Conservation (phyloP, 2,113 vertebrate species). For the Periophthalmus modestus region DNA sequence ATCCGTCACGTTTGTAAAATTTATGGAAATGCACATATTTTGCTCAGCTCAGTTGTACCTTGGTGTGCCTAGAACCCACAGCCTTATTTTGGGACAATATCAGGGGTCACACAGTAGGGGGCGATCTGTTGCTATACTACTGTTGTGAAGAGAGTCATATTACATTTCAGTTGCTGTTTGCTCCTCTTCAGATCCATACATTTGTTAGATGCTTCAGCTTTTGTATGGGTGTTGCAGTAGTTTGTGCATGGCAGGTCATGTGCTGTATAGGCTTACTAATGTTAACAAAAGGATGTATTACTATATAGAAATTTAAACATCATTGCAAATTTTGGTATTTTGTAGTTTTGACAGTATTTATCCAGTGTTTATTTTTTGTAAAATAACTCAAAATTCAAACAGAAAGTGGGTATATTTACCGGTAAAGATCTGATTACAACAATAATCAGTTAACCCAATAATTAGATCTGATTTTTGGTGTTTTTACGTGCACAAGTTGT, state of each 20-base stretch:
- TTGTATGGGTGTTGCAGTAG: conserved; percentile 15
- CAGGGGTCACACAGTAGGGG: conserved; percentile 65
- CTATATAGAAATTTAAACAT: neutral
- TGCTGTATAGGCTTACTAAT: neutral
- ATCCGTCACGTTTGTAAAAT: conserved; percentile 37
- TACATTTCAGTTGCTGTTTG: conserved; percentile 30
- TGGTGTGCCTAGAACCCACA: conserved; percentile 79
- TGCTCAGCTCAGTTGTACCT: conserved; percentile 77
- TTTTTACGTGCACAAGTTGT: no score
- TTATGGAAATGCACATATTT: conserved; percentile 50
- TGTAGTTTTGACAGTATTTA: neutral
- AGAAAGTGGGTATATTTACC: neutral
- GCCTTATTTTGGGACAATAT: conserved; percentile 80
- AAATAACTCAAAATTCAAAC: neutral
- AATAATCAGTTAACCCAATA: no score
- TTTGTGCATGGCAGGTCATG: conserved; percentile 26
- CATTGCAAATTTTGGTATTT: neutral
- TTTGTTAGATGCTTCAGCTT: conserved; percentile 13
- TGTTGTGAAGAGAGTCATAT: conserved; percentile 41
- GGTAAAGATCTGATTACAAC: no score
- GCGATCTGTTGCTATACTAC: conserved; percentile 24
- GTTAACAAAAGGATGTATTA: neutral
- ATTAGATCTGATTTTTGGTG: no score
- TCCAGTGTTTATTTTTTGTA: neutral
- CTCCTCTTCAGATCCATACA: conserved; percentile 36